Conservation (phyloP, 2,888 invertebrate genomes). For the Drosophila histrio region DNA sequence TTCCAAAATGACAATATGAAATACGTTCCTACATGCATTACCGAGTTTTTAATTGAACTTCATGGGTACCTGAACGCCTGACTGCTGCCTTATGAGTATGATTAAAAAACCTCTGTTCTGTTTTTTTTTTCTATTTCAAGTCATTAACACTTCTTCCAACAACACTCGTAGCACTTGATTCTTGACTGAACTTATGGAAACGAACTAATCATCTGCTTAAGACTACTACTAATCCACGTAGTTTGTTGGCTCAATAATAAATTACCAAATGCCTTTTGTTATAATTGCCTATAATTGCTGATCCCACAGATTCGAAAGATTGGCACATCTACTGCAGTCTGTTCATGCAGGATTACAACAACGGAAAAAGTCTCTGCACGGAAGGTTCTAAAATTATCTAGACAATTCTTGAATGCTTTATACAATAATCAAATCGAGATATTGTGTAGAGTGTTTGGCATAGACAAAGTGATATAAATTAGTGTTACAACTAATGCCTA, state of each 20-base stretch:
- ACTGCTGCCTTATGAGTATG: conserved; percentile 22
- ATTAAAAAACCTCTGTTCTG: conserved; percentile 1
- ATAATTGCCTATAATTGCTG: conserved; percentile 41
- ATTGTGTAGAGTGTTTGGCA: conserved; percentile 20
- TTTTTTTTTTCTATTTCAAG: conserved; percentile 4
- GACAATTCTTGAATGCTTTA: conserved; percentile 3
- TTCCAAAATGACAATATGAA: conserved; percentile 30
- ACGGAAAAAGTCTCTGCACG: conserved; percentile 24
- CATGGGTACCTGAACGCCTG: conserved; percentile 32
- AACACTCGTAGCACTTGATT: conserved; percentile 9
- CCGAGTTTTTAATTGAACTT: conserved; percentile 7
- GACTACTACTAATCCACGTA: conserved; percentile 39
- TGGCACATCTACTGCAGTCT: conserved; percentile 67
- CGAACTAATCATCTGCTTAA: conserved; percentile 13
- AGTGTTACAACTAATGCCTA: conserved; percentile 54
- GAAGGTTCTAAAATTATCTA: conserved; percentile 19
- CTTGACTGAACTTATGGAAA: conserved; percentile 20
- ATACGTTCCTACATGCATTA: conserved; percentile 42
- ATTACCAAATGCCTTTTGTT: not conserved
- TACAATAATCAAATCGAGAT: conserved; percentile 11
- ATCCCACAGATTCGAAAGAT: conserved; percentile 74
- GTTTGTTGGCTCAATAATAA: conserved; percentile 18
- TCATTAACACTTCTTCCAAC: not conserved
- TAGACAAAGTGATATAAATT: conserved; percentile 65
- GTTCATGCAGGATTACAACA: conserved; percentile 55